These are phyloP conservation scores for Melolontha melolontha DNA, from an alignment of 2,888 invertebrate species.

Conservation along the genomic window DNA sequence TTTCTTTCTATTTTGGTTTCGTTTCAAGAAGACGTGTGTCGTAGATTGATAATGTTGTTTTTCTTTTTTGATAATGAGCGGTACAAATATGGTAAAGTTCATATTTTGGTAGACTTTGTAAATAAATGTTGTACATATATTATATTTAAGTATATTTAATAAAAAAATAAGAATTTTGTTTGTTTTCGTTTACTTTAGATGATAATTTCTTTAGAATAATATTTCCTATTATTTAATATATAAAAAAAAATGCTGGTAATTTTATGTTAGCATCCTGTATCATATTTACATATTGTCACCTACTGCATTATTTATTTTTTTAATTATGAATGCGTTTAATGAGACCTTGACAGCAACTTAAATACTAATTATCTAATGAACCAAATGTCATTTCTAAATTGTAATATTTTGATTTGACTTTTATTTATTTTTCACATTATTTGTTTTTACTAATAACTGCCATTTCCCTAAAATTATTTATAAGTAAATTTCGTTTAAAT, in stretches of 20 bases:
- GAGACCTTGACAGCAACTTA: conserved; percentile 11
- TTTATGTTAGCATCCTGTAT: no score
- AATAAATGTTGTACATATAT: conserved; percentile 41
- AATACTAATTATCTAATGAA: conserved; percentile 1
- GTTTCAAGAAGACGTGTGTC: conserved; percentile 7
- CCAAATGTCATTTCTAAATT: no score
- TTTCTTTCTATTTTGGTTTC: conserved; percentile 22
- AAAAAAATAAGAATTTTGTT: conserved; percentile 36
- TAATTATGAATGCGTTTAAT: conserved; percentile 9
- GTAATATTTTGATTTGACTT: no score
- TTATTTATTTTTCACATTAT: no score
- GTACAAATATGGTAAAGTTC: conserved; percentile 43
- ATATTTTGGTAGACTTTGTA: conserved; percentile 38
- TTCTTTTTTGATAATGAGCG: conserved; percentile 6
- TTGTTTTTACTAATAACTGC: no score
- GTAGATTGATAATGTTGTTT: conserved; percentile 3
- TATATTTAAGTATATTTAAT: conserved; percentile 43
- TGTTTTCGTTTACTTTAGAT: conserved; percentile 28
- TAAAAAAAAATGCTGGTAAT: no score
- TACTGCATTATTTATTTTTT: conserved; percentile 2
- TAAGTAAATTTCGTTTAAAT: no score
- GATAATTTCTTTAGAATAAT: no score
- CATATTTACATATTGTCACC: not conserved
- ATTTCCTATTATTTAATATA: not conserved
- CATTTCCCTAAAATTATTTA: no score